Evolutionary conservation across 2,797 vertebrate species (phyloP).

Genomic region (Chelidonichthys spinosus): DNA sequence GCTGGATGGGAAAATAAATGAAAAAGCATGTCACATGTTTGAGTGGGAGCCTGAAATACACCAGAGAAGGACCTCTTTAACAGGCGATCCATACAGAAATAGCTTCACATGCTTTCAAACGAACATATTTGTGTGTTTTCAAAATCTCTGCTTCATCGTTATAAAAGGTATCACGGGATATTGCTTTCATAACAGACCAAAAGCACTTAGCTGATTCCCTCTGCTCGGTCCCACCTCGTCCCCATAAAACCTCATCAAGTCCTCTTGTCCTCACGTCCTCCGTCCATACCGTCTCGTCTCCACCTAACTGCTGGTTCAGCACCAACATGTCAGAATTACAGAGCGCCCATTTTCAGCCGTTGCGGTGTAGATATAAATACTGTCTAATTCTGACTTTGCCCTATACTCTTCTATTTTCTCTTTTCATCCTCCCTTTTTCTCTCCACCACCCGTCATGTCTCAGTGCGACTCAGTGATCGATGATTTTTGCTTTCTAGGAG

Average conservation of each 20-base stretch:
- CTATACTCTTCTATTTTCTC: background rate
- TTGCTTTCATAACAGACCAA: constrained; percentile 2
- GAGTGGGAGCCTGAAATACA: too few species aligned
- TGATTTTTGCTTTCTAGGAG: constrained; percentile 75
- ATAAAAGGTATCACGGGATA: background rate
- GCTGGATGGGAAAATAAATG: too few species aligned
- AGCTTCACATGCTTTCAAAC: background rate
- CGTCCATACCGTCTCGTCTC: background rate
- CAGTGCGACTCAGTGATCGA: background rate
- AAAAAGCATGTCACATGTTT: too few species aligned
- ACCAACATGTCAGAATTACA: constrained; percentile 28
- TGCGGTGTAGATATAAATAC: constrained; percentile 8
- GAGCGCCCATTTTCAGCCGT: constrained; percentile 11
- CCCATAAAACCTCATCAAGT: background rate
- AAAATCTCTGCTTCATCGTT: background rate
- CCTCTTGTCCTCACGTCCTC: background rate
- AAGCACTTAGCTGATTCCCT: constrained; percentile 16
- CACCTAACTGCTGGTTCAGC: constrained; percentile 5
- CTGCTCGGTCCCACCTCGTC: background rate
- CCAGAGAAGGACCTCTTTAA: background rate
- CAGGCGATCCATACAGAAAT: background rate
- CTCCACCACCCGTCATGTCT: background rate
- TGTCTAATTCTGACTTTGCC: constrained; percentile 4
- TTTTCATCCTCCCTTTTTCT: constrained; percentile 1
- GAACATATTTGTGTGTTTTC: too few species aligned